Conservation (phyloP, 2,888 invertebrate species). For the Desoria tigrina region DNA sequence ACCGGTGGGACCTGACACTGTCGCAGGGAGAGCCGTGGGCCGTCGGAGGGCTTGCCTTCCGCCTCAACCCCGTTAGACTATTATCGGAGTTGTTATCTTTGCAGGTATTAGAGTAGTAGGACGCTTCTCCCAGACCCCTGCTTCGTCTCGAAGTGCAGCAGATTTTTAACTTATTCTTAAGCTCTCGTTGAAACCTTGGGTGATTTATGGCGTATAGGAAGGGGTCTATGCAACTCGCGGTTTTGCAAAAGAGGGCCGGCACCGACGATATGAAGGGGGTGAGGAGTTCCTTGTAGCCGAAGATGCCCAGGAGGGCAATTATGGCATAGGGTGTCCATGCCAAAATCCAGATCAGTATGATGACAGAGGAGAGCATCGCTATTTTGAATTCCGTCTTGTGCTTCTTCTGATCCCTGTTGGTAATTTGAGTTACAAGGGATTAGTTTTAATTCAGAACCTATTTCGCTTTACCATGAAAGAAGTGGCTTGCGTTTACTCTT, state of each 20-base stretch:
- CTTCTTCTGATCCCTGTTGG: slow-evolving; percentile 63
- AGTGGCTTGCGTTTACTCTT: too few species aligned
- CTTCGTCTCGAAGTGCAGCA: not conserved
- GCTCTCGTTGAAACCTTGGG: slow-evolving; percentile 71
- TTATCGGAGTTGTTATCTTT: slow-evolving; percentile 3
- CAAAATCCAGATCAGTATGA: slow-evolving; percentile 73
- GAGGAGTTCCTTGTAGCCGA: slow-evolving; percentile 66
- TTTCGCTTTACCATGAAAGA: too few species aligned
- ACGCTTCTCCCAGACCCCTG: too few species aligned
- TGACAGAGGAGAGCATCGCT: slow-evolving; percentile 68
- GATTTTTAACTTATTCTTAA: slow-evolving; percentile 57
- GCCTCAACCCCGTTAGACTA: too few species aligned
- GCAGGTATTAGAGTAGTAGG: slow-evolving; percentile 9
- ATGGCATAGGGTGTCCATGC: slow-evolving; percentile 82
- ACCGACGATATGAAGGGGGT: slow-evolving; percentile 73
- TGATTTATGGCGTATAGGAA: slow-evolving; percentile 78
- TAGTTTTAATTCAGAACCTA: too few species aligned
- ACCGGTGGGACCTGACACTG: too few species aligned
- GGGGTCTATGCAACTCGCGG: slow-evolving; percentile 78
- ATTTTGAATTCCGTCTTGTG: slow-evolving; percentile 69
- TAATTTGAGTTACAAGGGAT: not conserved
- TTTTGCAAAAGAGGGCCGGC: slow-evolving; percentile 77
- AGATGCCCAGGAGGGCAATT: slow-evolving; percentile 72
- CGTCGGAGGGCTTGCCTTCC: too few species aligned
- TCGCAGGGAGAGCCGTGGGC: too few species aligned